Base-by-base conservation (phyloP, 1,140 invertebrate species). In the Leptopilina clavipes region DNA sequence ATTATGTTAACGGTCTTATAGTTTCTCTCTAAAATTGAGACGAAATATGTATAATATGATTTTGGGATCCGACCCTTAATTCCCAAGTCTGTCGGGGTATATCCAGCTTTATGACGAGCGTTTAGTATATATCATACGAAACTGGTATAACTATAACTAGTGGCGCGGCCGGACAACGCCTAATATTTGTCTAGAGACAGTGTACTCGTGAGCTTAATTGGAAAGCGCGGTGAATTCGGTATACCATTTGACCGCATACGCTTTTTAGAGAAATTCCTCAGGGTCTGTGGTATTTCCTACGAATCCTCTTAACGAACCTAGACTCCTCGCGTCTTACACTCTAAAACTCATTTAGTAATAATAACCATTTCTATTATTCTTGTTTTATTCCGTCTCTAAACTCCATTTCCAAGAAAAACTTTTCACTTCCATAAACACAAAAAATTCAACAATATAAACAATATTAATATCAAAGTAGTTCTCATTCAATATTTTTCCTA, bases 181-280 rank as follows among this genome's bases (percentile, higher is more conserved):
- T 71, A 72, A 79, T 79, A 79, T 81, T 79, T 77, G 79, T 79
- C 74, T 71, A 76, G 75, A 79, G 76, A 25, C 74, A 52, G 43
- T 18, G 73, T 40, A 59, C 70, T 73, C 12, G 79, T 73, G 72
- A 77, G 79, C 77, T 81, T 81, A 81, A 81, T 81, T 81, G 78
- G 75, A 76, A 75, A 54, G 40, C 65, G 77, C 74, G 48, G 48
- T 17, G 48, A 52, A 52, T 52, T 52, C n/a, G 48, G 48, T 52
- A 52, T 52, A 65, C 19, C 19, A 65, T 65, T 65, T 72, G 70
- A 72, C 65, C 70, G 48, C 71, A 48, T 65, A 70, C 31, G 19
- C 77, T 75, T 77, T 79, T 81, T 73, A 72, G 22, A 37, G 56
- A 71, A 79, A 73, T 77, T 81, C 72, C 59, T 22, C 37, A 65